These are phyloP conservation scores for Clupea harengus DNA, from an alignment of 2,113 vertebrate genomes.

Conservation along the genomic window DNA sequence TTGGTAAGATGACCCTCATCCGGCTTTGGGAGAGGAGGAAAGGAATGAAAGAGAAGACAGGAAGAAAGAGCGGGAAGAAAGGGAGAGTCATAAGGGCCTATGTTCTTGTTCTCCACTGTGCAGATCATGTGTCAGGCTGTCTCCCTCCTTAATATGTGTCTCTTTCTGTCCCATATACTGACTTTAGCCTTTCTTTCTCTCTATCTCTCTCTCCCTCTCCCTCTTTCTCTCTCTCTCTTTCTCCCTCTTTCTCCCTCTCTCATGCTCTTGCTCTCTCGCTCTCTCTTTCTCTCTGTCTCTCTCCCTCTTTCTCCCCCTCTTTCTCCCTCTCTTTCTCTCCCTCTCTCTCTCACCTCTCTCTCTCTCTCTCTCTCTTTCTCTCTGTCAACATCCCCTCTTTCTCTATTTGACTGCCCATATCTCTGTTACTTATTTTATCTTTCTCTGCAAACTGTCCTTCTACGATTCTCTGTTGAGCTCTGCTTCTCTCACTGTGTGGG, in stretches of 20 bases:
- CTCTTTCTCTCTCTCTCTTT: background rate
- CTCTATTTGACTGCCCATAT: background rate
- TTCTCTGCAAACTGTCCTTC: background rate
- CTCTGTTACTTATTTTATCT: background rate
- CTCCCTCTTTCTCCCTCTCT: background rate
- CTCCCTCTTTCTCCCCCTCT: background rate
- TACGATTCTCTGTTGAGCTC: background rate
- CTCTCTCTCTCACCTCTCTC: conserved; percentile 18
- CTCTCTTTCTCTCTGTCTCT: background rate
- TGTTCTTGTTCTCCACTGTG: conserved; percentile 31
- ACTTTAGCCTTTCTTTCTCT: background rate
- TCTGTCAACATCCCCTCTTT: background rate
- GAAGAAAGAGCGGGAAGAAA: conserved; percentile 42
- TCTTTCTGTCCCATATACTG: background rate
- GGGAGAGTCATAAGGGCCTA: conserved; percentile 52
- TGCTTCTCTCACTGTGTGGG: background rate
- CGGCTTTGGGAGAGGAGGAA: conserved; percentile 58
- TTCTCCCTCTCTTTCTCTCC: background rate
- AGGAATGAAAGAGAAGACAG: conserved; percentile 52
- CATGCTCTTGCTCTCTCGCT: background rate
- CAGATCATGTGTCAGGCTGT: conserved; percentile 48
- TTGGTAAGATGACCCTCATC: conserved; percentile 70
- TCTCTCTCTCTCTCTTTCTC: background rate
- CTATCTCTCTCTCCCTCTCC: background rate
- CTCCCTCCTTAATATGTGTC: conserved; percentile 32